A percentile compares a stretch with the other conserved stretches of the same genome.
These are phyloP conservation scores for Arenicola marina DNA, from an alignment of 2,888 invertebrate genomes.

Conservation along the genomic window DNA sequence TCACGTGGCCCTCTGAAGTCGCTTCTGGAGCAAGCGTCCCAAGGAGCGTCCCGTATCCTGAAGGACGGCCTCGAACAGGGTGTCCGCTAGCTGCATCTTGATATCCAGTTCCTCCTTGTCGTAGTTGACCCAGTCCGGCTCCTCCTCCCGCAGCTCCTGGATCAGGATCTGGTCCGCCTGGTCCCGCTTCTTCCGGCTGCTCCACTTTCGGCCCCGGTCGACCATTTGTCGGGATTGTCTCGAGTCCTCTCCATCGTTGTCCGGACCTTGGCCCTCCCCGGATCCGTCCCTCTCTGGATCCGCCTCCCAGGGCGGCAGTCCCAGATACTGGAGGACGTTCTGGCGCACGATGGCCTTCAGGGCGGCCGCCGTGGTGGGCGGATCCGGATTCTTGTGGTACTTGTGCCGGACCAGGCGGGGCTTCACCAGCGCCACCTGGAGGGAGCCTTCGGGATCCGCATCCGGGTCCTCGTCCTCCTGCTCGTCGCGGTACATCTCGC, in stretches of 20 bases:
- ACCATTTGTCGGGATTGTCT: slow-evolving; percentile 16
- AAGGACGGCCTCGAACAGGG: slow-evolving; percentile 67
- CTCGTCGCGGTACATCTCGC: slow-evolving; percentile 54
- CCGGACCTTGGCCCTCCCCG: not conserved
- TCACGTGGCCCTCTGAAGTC: no score
- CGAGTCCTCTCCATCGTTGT: no score
- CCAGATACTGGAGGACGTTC: slow-evolving; percentile 45
- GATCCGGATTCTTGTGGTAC: slow-evolving; percentile 38
- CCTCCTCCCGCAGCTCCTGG: slow-evolving; percentile 73
- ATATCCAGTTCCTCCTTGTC: slow-evolving; percentile 74
- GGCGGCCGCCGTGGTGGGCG: slow-evolving; percentile 47
- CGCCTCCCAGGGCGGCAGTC: slow-evolving; percentile 45
- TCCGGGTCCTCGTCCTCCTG: slow-evolving; percentile 34
- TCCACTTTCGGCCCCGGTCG: slow-evolving; percentile 47
- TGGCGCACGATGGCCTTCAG: slow-evolving; percentile 48
- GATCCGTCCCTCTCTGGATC: not conserved
- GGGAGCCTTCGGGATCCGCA: no score
- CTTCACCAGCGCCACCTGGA: slow-evolving; percentile 67
- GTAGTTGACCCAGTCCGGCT: slow-evolving; percentile 76
- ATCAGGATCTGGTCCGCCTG: slow-evolving; percentile 75
- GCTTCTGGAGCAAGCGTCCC: not conserved
- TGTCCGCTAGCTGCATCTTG: slow-evolving; percentile 67
- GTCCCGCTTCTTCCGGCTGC: slow-evolving; percentile 63
- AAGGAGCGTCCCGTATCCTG: slow-evolving; percentile 60
- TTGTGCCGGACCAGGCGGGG: slow-evolving; percentile 48